Evolutionary conservation across 1,140 invertebrate genomes (phyloP).

Genomic region (Asbolus verrucosus): DNA sequence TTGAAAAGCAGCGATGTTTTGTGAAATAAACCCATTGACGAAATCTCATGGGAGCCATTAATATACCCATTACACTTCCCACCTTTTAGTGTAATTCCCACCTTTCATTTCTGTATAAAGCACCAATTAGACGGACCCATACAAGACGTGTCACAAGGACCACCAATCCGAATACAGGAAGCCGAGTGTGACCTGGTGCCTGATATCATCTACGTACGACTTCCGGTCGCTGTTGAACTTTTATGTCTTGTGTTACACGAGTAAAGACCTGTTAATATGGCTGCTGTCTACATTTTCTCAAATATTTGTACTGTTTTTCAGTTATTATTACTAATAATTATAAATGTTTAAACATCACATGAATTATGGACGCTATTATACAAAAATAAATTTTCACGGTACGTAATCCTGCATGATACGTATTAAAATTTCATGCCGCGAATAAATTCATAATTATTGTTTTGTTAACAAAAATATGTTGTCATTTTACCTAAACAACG

Average conservation of each 20-base stretch:
- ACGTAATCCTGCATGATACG: no score
- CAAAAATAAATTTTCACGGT: no score
- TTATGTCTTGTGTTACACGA: background rate
- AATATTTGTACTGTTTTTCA: no score
- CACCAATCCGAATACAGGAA: constrained; percentile 48
- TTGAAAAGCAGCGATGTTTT: constrained; percentile 16
- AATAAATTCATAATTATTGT: no score
- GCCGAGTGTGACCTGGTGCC: constrained; percentile 40
- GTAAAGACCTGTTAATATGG: background rate
- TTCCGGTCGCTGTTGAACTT: constrained; percentile 37
- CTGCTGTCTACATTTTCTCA: no score
- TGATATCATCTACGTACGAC: constrained; percentile 31
- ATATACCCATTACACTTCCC: constrained; percentile 49
- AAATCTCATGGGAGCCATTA: constrained; percentile 49
- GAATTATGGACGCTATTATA: no score
- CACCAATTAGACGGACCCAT: constrained; percentile 46
- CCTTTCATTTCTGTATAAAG: constrained; percentile 44
- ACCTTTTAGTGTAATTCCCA: constrained; percentile 50
- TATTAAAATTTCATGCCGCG: no score
- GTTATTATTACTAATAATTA: no score
- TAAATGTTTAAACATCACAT: background rate
- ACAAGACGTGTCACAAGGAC: constrained; percentile 40
- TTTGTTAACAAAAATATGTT: no score
- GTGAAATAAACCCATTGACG: constrained; percentile 37
- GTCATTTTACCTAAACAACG: no score